Conservation (phyloP, 2,888 invertebrate genomes). For the Nomada ruficornis region DNA sequence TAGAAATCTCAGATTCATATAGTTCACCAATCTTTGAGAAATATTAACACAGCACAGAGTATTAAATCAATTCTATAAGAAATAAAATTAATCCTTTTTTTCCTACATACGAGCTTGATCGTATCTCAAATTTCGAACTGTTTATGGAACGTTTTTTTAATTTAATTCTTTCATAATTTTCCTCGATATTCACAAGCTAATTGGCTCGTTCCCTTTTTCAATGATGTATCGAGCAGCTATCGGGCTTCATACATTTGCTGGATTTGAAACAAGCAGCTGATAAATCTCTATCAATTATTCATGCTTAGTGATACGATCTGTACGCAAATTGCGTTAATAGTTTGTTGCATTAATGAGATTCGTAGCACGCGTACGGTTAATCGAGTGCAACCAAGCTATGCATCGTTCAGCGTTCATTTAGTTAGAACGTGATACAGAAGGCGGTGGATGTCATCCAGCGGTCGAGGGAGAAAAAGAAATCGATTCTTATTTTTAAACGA, state of each 20-base stretch:
- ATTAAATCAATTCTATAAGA: too few relatives aligned
- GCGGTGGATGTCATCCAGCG: not conserved
- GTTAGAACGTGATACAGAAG: slow-evolving; percentile 24
- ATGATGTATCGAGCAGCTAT: not conserved
- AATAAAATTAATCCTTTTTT: too few relatives aligned
- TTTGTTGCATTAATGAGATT: not conserved
- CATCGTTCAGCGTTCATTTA: slow-evolving; percentile 5
- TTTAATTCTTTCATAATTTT: not conserved
- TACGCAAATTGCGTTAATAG: not conserved
- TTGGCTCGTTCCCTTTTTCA: not conserved
- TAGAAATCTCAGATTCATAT: not conserved
- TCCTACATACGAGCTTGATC: too few relatives aligned
- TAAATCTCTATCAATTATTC: not conserved
- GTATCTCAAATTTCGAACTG: too few relatives aligned
- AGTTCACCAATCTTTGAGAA: not conserved
- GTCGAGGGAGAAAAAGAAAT: not conserved
- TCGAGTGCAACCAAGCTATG: not conserved
- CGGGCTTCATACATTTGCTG: too few relatives aligned
- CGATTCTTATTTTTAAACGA: slow-evolving; percentile 49
- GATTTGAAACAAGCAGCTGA: not conserved
- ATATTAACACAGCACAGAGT: not conserved
- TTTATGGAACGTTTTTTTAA: too few relatives aligned
- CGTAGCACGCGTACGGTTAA: not conserved
- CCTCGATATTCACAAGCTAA: not conserved
- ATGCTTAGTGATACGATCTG: not conserved